Percentiles rank a stretch among this genome's conserved stretches.
phyloP scores from a whole-genome alignment of 2,797 vertebrate genomes.

The Benthosema pterotum region DNA sequence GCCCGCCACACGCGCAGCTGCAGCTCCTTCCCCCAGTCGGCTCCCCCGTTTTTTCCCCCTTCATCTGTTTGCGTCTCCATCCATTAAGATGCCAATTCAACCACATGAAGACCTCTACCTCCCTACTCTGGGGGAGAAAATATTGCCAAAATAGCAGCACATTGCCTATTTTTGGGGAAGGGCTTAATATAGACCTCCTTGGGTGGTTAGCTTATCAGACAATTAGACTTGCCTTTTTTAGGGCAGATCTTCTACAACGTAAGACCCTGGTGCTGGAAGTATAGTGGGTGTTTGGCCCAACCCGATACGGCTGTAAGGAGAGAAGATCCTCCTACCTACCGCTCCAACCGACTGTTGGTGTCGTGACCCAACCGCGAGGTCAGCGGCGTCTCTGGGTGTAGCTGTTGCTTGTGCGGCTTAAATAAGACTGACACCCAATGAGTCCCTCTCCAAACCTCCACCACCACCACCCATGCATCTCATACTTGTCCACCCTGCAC shows the following conservation, averaged over 20 bases:
- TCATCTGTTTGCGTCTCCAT: slow-evolving; percentile 68
- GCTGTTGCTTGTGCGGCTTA: slow-evolving; percentile 25
- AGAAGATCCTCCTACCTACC: background rate
- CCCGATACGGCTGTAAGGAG: background rate
- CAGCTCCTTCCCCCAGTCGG: slow-evolving; percentile 28
- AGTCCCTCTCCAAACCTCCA: background rate
- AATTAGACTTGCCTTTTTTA: slow-evolving; percentile 66
- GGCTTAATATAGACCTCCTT: no score
- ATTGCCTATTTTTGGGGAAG: no score
- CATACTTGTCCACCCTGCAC: slow-evolving; percentile 43
- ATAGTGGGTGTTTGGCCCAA: slow-evolving; percentile 32
- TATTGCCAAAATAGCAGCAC: no score
- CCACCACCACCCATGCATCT: no score
- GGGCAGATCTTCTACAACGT: slow-evolving; percentile 54
- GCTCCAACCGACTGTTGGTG: no score
- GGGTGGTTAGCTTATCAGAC: slow-evolving; percentile 49
- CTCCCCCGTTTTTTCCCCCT: no score
- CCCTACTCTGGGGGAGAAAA: no score
- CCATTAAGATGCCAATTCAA: slow-evolving; percentile 76
- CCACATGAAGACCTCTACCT: no score
- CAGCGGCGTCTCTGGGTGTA: no score
- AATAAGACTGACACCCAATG: slow-evolving; percentile 20
- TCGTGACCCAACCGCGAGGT: background rate
- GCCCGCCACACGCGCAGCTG: slow-evolving; percentile 17
- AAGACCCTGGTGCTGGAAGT: slow-evolving; percentile 47